A percentile compares a stretch with the other conserved stretches of the same genome.
These are phyloP conservation scores for Phoxinus dragarum DNA, from an alignment of 2,797 vertebrate species.

Conservation along the genomic window DNA sequence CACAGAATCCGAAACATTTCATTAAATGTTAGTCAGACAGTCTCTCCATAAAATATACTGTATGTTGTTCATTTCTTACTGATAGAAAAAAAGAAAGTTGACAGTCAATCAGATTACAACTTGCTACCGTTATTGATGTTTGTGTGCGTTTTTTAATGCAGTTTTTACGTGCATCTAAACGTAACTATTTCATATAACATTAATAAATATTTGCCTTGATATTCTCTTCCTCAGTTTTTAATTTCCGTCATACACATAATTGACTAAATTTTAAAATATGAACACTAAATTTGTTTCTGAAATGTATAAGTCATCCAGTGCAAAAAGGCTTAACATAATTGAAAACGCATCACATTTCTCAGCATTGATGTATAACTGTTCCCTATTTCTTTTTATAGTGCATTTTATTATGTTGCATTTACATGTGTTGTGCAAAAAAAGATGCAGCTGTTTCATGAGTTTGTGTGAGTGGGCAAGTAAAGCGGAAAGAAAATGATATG, in stretches of 20 bases:
- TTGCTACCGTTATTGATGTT: not conserved
- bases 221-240: not conserved
- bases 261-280: not conserved
- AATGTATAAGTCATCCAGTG: not conserved
- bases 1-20: no score
- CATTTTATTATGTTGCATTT: not conserved
- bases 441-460: not conserved
- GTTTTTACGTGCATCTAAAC: not conserved
- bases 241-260: not conserved
- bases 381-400: not conserved
- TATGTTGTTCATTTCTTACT: not conserved
- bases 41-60: not conserved
- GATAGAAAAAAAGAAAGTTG: not conserved
- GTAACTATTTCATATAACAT: not conserved
- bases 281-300: not conserved
- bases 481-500: not conserved
- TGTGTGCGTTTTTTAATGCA: not conserved
- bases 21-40: no score
- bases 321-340: not conserved
- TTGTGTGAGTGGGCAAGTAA: slow-evolving; percentile 8
- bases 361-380: not conserved
- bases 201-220: not conserved
- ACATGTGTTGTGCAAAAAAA: not conserved
- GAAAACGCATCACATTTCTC: not conserved
- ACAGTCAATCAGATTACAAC: not conserved